These are phyloP conservation scores for Escarpia spicata DNA, from an alignment of 2,888 invertebrate species.

Conservation along the genomic window DNA sequence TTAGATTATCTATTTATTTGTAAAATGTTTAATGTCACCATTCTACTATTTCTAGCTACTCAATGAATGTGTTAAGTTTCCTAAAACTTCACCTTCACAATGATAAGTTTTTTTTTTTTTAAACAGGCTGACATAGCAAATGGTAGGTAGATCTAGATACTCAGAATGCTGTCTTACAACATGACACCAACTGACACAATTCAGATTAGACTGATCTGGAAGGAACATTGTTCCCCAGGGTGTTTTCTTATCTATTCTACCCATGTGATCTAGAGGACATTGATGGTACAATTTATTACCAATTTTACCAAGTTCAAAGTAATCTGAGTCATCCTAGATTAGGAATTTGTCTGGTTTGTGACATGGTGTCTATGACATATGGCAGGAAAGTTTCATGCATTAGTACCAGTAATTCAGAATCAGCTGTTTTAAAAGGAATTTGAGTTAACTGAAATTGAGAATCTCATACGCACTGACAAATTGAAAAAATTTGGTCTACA, in stretches of 20 bases:
- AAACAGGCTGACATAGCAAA: background rate
- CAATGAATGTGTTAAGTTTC: background rate
- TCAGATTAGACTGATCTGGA: background rate
- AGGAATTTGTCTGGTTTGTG: background rate
- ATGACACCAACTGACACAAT: background rate
- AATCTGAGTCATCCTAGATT: background rate
- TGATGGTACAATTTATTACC: conserved; percentile 10
- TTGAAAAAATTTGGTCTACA: no score
- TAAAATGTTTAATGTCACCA: background rate
- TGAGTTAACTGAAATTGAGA: background rate
- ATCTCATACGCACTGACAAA: no score
- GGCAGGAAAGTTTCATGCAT: background rate
- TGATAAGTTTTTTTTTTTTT: background rate
- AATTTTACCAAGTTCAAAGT: background rate
- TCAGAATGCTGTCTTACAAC: background rate
- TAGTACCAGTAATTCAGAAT: background rate
- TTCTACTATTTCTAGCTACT: background rate
- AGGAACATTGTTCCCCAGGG: background rate
- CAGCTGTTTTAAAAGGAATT: background rate
- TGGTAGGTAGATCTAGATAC: background rate
- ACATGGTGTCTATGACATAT: background rate
- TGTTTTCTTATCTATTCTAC: background rate
- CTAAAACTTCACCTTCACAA: background rate
- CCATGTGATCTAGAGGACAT: background rate
- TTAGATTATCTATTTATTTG: background rate